phyloP scores from a whole-genome alignment of 2,888 invertebrate genomes.

The Bursaphelenchus okinawaensis region DNA sequence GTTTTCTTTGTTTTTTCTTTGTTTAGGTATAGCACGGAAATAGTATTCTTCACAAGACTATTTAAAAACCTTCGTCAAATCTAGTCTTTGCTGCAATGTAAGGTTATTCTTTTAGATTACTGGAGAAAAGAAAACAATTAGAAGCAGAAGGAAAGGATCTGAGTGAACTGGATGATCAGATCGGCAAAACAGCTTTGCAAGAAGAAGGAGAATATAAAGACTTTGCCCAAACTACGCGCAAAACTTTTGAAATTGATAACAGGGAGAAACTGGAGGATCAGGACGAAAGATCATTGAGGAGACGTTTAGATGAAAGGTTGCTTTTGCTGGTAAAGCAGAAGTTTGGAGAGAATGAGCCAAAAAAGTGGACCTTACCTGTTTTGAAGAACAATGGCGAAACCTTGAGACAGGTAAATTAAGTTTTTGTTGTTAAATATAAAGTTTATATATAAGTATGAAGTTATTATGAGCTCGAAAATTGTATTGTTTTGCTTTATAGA shows the following conservation, averaged over 20 bases:
- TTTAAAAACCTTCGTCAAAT: background rate
- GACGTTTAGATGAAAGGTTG: slow-evolving; percentile 38
- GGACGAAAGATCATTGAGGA: slow-evolving; percentile 27
- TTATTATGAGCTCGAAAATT: too few relatives aligned
- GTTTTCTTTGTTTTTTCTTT: background rate
- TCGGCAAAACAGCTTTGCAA: slow-evolving; percentile 45
- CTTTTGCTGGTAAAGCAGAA: slow-evolving; percentile 47
- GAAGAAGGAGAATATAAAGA: slow-evolving; percentile 44
- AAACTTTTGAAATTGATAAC: slow-evolving; percentile 20
- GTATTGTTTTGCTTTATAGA: slow-evolving; percentile 31
- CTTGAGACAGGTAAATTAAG: slow-evolving; percentile 38
- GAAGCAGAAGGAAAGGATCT: slow-evolving; percentile 49
- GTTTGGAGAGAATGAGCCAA: slow-evolving; percentile 19
- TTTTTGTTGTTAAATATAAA: background rate
- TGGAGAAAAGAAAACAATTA: slow-evolving; percentile 38
- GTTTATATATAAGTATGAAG: too few relatives aligned
- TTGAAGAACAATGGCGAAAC: slow-evolving; percentile 41
- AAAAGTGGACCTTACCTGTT: slow-evolving; percentile 47
- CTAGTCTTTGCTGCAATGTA: background rate
- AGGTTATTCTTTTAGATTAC: slow-evolving; percentile 32
- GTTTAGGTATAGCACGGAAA: slow-evolving; percentile 11
- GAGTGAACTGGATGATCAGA: slow-evolving; percentile 51
- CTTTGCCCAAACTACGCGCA: slow-evolving; percentile 8
- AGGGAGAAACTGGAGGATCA: slow-evolving; percentile 1
- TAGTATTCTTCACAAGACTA: background rate